Conservation (phyloP, 2,888 invertebrate species). For the Drosophila infuscata region DNA sequence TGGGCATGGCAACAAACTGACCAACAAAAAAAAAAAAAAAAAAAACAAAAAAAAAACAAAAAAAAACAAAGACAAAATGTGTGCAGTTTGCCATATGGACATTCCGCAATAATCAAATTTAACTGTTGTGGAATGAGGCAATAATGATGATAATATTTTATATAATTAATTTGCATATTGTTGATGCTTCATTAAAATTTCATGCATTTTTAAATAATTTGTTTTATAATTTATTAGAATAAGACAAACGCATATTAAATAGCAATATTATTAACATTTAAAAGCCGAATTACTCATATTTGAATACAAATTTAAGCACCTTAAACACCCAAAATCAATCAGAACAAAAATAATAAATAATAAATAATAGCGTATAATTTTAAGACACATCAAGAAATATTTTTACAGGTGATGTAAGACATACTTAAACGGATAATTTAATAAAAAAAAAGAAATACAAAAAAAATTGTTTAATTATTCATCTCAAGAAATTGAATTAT, state of each 20-base stretch:
- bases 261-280: neutral
- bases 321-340: neutral
- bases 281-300: neutral
- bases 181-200: neutral
- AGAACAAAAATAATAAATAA: neutral
- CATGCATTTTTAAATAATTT: neutral
- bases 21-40: neutral
- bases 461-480: neutral
- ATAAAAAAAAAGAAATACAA: neutral
- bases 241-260: neutral
- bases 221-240: neutral
- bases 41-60: neutral
- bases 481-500: neutral
- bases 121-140: neutral
- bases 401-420: neutral
- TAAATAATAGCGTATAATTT: neutral
- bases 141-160: neutral
- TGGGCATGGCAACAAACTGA: neutral
- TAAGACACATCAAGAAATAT: neutral
- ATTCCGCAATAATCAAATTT: neutral
- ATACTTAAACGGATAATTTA: neutral
- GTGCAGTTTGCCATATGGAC: neutral
- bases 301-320: neutral
- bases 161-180: neutral
- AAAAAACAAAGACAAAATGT: neutral